Percentiles rank a stretch among this genome's conserved stretches.
Conservation (phyloP, 2,113 vertebrate species). For the Eudyptes chrysolophus region DNA sequence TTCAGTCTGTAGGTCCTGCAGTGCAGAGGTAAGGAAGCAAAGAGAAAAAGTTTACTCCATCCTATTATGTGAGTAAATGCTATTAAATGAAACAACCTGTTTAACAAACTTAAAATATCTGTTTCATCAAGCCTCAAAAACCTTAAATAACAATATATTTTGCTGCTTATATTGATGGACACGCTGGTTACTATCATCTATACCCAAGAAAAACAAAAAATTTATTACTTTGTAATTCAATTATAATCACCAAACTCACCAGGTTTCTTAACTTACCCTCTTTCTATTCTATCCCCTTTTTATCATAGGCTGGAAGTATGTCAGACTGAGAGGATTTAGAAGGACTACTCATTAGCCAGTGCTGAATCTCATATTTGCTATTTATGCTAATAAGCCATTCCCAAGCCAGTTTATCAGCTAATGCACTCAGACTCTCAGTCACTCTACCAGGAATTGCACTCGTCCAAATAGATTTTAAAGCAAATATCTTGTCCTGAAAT, state of each 20-base stretch:
- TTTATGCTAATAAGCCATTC: not conserved
- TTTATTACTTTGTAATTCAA: rapidly evolving
- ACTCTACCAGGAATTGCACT: not conserved
- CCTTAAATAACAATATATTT: not conserved
- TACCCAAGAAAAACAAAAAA: not conserved
- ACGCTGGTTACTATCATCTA: not conserved
- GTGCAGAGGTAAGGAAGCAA: not conserved
- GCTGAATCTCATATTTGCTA: not conserved
- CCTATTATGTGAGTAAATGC: not conserved
- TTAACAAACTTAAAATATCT: not conserved
- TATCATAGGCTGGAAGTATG: not conserved
- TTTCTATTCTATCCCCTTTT: not conserved
- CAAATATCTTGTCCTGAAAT: not conserved
- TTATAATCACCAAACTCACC: not conserved
- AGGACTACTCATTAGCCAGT: not conserved
- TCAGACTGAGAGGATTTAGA: not conserved
- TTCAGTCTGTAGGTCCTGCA: not conserved
- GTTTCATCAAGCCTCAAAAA: not conserved
- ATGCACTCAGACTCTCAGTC: not conserved
- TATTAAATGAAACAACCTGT: not conserved
- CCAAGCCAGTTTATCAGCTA: not conserved
- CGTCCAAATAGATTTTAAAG: not conserved
- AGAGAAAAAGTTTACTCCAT: not conserved
- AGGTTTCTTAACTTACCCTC: not conserved
- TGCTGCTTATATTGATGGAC: not conserved